A percentile compares a stretch with the other conserved stretches of the same genome.
Conservation (phyloP, 1,140 invertebrate species). For the Bathynomus jamesi region DNA sequence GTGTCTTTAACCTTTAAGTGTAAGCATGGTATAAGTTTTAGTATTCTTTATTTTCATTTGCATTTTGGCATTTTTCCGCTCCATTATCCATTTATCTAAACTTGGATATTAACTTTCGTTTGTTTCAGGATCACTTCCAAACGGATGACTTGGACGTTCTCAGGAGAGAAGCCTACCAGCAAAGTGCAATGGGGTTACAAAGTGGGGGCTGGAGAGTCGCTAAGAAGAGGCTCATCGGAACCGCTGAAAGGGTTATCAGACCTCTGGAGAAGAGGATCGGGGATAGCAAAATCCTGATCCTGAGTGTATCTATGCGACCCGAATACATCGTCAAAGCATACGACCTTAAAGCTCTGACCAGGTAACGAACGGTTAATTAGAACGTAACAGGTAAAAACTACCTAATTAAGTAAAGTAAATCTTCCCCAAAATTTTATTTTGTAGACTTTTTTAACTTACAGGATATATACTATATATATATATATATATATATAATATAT, state of each 20-base stretch:
- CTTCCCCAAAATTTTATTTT: conserved; percentile 32
- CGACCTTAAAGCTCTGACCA: conserved; percentile 37
- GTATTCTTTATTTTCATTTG: no score
- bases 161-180: neutral
- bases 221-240: neutral
- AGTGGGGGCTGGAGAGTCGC: conserved; percentile 10
- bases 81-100: no score
- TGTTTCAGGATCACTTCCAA: conserved; percentile 7
- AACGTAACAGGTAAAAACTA: neutral
- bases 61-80: neutral
- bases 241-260: neutral
- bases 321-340: conserved; percentile 39
- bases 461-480: no score
- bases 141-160: neutral
- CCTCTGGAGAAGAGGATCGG: neutral
- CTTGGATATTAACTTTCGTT: no score
- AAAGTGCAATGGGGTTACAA: conserved; percentile 5
- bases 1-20: no score
- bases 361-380: conserved; percentile 16
- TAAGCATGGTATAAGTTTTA: no score
- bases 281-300: conserved; percentile 26
- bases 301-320: conserved; percentile 31
- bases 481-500: conserved; percentile 29
- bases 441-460: conserved; percentile 38
- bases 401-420: conserved; percentile 32